These are phyloP conservation scores for Enteromius trimaculatus DNA, from an alignment of 2,797 vertebrate species.

Conservation along the genomic window DNA sequence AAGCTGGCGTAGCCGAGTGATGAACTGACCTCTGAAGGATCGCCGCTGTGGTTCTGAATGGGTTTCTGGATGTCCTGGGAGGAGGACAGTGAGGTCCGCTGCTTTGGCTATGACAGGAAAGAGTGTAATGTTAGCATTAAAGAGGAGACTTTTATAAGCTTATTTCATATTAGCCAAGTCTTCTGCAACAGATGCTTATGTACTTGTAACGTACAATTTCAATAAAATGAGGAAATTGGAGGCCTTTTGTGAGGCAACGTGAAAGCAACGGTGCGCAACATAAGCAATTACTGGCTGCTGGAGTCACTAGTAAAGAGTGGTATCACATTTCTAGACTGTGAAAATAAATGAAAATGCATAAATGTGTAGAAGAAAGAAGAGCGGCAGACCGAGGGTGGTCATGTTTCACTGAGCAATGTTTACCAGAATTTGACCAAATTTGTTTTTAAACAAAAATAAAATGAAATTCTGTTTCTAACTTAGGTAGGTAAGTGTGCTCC, in stretches of 20 bases:
- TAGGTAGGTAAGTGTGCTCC: neutral
- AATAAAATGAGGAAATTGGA: neutral
- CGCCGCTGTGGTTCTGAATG: conserved; percentile 86
- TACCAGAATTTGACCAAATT: neutral
- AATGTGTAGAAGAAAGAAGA: conserved; percentile 9
- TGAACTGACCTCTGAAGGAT: conserved; percentile 93
- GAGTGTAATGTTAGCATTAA: conserved; percentile 17
- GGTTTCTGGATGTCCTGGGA: conserved; percentile 90
- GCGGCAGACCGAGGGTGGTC: neutral
- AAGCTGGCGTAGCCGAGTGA: conserved; percentile 89
- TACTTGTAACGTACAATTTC: neutral
- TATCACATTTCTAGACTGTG: conserved; percentile 13
- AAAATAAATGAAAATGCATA: neutral
- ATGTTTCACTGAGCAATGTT: conserved; percentile 11
- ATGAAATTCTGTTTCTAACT: neutral
- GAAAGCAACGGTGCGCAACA: neutral
- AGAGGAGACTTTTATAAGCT: neutral
- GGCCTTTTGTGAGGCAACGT: neutral
- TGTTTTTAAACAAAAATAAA: neutral
- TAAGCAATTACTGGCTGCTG: neutral
- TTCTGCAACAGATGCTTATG: neutral
- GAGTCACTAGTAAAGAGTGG: neutral
- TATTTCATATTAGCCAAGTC: neutral
- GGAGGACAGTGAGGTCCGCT: conserved; percentile 92
- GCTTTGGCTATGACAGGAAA: conserved; percentile 85